Base-by-base conservation (phyloP, 1,140 invertebrate species). In the Trichogramma pretiosum region DNA sequence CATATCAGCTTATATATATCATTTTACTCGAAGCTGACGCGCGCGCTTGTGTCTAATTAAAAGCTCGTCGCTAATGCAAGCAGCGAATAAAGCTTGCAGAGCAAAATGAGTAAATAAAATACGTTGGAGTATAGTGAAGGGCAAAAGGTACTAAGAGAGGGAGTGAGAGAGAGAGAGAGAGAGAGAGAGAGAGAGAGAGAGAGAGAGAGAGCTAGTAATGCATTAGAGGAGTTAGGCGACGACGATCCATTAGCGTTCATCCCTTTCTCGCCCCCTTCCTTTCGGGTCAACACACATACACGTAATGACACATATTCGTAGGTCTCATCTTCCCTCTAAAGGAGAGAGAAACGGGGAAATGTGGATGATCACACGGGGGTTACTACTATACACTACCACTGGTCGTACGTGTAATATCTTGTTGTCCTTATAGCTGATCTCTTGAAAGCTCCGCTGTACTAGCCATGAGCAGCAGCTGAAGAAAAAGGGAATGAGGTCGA, bases 381-480 rank as follows among this genome's bases (percentile, higher is more conserved):
- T 18, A 44, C 41, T 45, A 44, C 41, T 45, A 50, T 50, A 40
- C 26, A 26, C 30, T 28, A 30, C 22, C 24, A 28, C 24, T 28
- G n/a, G n/a, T n/a, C n/a, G n/a, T n/a, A n/a, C n/a, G n/a, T n/a
- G n/a, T 49, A 50, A 45, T 40, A 45, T 50, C 42, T 45, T 50
- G 42, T 45, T 50, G 42, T 50, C 41, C 42, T 45, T 50, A 45
- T 50, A 42, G 48, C 48, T 50, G 41, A 50, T 50, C 48, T 50
- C 48, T 45, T 45, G 36, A 45, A 50, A 50, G 48, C 48, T 50
- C 48, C 30, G 34, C 34, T 28, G 48, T 28, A 50, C 45, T 45
- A 50, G 42, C 30, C 23, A n/a, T n/a, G n/a, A n/a, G n/a, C n/a
- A n/a, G 16, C 24, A 7, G 24, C 24, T 11, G 24, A 28, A 5